Conservation (phyloP, 2,113 vertebrate species). For the Rhabdomys dilectus region DNA sequence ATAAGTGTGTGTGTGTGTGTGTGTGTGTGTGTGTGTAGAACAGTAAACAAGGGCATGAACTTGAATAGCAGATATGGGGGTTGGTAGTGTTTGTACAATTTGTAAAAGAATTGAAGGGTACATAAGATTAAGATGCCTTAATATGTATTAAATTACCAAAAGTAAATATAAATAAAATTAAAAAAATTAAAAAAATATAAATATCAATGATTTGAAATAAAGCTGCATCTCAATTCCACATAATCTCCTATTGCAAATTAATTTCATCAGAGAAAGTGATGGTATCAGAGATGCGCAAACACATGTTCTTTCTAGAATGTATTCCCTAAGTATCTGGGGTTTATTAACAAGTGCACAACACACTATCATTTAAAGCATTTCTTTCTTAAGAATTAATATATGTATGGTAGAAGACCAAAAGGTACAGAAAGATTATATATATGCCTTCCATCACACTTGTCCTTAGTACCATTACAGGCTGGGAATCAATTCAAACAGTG, state of each 20-base stretch:
- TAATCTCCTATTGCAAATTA: background rate
- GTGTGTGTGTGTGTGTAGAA: background rate
- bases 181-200: background rate
- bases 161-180: background rate
- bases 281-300: background rate
- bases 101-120: background rate
- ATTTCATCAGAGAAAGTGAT: background rate
- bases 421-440: background rate
- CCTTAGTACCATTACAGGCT: background rate
- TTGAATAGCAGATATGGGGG: background rate
- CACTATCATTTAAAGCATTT: background rate
- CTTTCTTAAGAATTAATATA: background rate
- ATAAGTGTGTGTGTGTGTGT: background rate
- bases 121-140: background rate
- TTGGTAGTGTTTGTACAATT: background rate
- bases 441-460: too few relatives aligned
- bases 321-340: background rate
- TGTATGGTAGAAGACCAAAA: background rate
- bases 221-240: background rate
- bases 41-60: background rate
- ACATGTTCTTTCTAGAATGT: background rate
- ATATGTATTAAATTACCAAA: background rate
- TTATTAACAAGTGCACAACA: background rate
- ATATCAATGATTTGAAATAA: background rate
- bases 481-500: background rate